These are phyloP conservation scores for Acipenser oxyrinchus DNA, from an alignment of 2,797 vertebrate species.

Conservation along the genomic window DNA sequence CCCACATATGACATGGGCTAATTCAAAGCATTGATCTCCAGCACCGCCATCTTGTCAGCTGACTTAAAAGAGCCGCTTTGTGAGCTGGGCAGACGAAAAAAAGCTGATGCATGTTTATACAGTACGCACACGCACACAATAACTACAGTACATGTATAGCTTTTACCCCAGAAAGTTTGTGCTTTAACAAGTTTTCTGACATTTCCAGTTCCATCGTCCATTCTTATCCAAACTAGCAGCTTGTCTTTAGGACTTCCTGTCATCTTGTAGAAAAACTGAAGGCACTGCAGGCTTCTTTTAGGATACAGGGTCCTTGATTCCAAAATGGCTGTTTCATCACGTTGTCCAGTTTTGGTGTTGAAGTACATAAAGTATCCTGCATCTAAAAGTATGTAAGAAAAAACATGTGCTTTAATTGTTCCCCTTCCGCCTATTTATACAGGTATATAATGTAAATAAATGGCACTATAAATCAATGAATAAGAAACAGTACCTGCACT, in stretches of 20 bases:
- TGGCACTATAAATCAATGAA: background rate
- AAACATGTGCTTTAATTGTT: background rate
- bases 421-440: background rate
- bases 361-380: constrained; percentile 78
- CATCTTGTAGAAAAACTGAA: constrained; percentile 88
- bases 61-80: too few relatives aligned
- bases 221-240: constrained; percentile 71
- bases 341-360: constrained; percentile 45
- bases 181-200: constrained; percentile 69
- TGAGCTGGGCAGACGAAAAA: too few relatives aligned
- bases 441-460: background rate
- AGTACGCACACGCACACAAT: too few relatives aligned
- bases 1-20: too few relatives aligned
- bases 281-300: constrained; percentile 73
- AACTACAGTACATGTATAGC: background rate
- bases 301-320: constrained; percentile 82
- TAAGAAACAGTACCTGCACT: background rate
- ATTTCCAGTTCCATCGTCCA: constrained; percentile 68
- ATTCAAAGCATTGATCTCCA: too few relatives aligned
- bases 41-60: too few relatives aligned
- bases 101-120: too few relatives aligned
- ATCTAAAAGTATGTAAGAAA: constrained; percentile 44
- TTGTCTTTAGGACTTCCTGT: constrained; percentile 64
- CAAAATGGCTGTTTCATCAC: constrained; percentile 61
- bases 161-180: constrained; percentile 66